Percentiles rank a stretch among this genome's conserved stretches.
phyloP scores from a whole-genome alignment of 2,888 invertebrate species.

The Hydrotaea cyrtoneurina region DNA sequence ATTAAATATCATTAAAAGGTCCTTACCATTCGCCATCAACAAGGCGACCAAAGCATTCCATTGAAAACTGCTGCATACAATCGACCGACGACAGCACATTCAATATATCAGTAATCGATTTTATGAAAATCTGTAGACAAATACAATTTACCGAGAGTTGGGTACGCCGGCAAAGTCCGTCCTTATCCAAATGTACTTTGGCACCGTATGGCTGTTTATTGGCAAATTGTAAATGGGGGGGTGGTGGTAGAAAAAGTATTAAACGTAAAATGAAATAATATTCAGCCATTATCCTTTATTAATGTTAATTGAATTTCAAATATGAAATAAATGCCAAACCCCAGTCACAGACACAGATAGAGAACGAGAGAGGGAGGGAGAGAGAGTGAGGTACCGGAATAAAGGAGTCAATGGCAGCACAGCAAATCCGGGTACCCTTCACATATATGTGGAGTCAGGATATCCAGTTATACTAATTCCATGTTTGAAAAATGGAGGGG shows the following conservation, averaged over 20 bases:
- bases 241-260: not conserved
- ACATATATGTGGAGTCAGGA: not conserved
- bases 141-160: not conserved
- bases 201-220: not conserved
- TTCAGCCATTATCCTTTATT: constrained; percentile 61
- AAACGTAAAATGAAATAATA: constrained; percentile 26
- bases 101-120: constrained; percentile 16
- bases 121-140: constrained; percentile 16
- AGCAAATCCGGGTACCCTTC: not conserved
- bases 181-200: not conserved
- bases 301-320: constrained; percentile 62
- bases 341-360: not conserved
- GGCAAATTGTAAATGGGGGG: not conserved
- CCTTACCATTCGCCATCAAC: not conserved
- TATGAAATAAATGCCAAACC: constrained; percentile 55
- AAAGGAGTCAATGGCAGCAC: not conserved
- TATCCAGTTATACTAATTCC: too few species aligned
- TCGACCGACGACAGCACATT: not conserved
- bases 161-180: not conserved
- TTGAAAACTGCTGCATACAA: not conserved
- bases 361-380: not conserved
- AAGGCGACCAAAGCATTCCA: not conserved
- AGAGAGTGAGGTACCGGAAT: not conserved
- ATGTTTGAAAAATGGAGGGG: too few species aligned
- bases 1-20: constrained; percentile 57